Percentiles rank a stretch among this genome's conserved stretches.
Conservation (phyloP, 1,140 invertebrate species). For the Panagrolaimus sp. region DNA sequence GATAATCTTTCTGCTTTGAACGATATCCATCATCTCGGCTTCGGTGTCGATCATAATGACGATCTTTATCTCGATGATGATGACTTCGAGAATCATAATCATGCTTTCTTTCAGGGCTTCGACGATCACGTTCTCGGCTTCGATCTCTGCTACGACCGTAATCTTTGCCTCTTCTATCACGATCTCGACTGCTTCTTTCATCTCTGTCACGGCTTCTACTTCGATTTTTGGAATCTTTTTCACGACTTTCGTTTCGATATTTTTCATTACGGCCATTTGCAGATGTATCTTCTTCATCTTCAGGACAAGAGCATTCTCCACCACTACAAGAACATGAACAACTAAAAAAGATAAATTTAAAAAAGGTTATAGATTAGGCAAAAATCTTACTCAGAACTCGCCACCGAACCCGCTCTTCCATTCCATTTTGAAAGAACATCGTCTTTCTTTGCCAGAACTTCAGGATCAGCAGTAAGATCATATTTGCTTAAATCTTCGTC, state of each 20-base stretch:
- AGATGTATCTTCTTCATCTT: slow-evolving; percentile 39
- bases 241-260: slow-evolving; percentile 20
- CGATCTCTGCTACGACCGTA: slow-evolving; percentile 24
- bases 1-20: slow-evolving; percentile 1
- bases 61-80: slow-evolving; percentile 17
- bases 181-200: slow-evolving; percentile 29
- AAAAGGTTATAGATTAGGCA: slow-evolving; percentile 27
- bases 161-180: slow-evolving; percentile 17
- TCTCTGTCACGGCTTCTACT: slow-evolving; percentile 36
- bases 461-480: slow-evolving; percentile 52
- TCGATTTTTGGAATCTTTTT: slow-evolving; percentile 30
- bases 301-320: slow-evolving; percentile 52
- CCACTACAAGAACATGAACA: slow-evolving; percentile 56
- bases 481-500: slow-evolving; percentile 52
- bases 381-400: slow-evolving; percentile 43
- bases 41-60: slow-evolving; percentile 27
- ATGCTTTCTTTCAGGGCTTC: too few relatives aligned
- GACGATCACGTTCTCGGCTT: slow-evolving; percentile 29
- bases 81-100: slow-evolving; percentile 15
- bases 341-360: slow-evolving; percentile 28
- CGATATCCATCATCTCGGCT: slow-evolving; percentile 24
- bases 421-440: slow-evolving; percentile 30
- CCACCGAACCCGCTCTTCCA: slow-evolving; percentile 12
- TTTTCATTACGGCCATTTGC: neutral
- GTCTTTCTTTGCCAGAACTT: slow-evolving; percentile 34